These are phyloP conservation scores for Bubalus kerabau DNA, from an alignment of 2,113 vertebrate genomes.

Conservation along the genomic window DNA sequence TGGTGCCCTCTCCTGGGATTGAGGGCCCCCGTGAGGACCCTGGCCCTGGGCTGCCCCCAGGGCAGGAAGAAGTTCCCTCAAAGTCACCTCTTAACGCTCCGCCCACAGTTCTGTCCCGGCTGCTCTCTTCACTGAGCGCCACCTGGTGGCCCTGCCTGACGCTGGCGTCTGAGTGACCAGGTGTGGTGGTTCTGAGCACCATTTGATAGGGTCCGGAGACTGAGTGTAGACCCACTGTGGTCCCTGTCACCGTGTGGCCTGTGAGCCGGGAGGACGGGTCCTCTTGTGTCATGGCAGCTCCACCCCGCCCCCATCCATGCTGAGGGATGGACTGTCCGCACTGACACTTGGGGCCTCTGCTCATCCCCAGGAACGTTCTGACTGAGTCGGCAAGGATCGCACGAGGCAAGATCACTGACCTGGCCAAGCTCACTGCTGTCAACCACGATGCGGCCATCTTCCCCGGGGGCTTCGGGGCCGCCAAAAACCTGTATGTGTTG, in stretches of 20 bases:
- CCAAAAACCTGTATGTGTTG: conserved; percentile 90
- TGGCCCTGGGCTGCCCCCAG: not conserved
- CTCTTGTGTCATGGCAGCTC: not conserved
- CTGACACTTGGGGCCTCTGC: not conserved
- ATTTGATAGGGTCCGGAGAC: not conserved
- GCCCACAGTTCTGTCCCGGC: accelerated
- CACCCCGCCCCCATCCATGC: not conserved
- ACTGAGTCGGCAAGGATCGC: conserved; percentile 94
- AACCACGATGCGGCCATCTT: conserved; percentile 91
- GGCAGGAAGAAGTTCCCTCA: not conserved
- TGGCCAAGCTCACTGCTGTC: conserved; percentile 82
- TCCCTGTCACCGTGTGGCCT: accelerated
- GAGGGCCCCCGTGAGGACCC: accelerated
- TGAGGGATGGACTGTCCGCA: not conserved
- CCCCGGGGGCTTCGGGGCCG: conserved; percentile 94
- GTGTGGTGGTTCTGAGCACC: accelerated
- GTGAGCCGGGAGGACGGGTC: not conserved
- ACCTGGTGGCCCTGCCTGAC: accelerated
- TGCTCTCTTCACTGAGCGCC: not conserved
- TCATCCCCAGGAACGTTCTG: conserved; percentile 86
- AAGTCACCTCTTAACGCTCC: no score
- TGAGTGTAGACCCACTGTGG: accelerated
- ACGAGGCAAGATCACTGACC: conserved; percentile 88
- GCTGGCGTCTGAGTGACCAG: not conserved
- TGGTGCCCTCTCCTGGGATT: no score